Evolutionary conservation across 2,113 vertebrate species (phyloP).

Genomic region (Abramis brama): DNA sequence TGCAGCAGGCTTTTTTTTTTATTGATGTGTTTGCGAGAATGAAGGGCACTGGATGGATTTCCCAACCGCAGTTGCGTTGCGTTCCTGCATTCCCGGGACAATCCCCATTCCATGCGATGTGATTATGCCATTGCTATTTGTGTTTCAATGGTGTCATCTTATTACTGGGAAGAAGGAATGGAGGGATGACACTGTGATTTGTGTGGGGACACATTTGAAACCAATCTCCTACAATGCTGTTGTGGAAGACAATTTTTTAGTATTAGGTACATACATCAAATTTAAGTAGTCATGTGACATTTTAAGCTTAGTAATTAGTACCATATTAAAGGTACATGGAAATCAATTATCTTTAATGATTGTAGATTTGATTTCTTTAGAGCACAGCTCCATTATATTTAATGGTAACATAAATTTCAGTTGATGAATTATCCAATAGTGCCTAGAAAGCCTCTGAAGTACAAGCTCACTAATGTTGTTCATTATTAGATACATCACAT

Average conservation of each 20-base stretch:
- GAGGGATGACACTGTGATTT: conserved; percentile 51
- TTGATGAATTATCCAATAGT: conserved; percentile 39
- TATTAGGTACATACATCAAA: background rate
- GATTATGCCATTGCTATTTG: conserved; percentile 38
- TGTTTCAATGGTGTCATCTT: conserved; percentile 31
- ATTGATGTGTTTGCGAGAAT: background rate
- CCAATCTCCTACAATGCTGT: background rate
- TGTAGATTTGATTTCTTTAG: conserved; percentile 45
- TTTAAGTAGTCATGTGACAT: background rate
- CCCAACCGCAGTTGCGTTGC: background rate
- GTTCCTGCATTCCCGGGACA: conserved; percentile 32
- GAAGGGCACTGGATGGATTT: background rate
- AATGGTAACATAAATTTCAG: conserved; percentile 37
- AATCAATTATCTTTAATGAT: background rate
- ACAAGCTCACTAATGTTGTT: conserved; percentile 58
- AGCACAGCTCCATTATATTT: conserved; percentile 21
- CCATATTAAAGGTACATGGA: background rate
- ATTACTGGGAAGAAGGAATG: conserved; percentile 28
- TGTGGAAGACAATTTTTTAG: background rate
- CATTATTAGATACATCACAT: conserved; percentile 63
- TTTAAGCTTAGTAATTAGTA: background rate
- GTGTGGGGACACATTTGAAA: conserved; percentile 15
- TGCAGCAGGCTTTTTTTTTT: background rate
- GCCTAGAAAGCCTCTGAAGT: conserved; percentile 55
- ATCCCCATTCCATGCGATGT: conserved; percentile 5